Evolutionary conservation across 1,140 invertebrate species (phyloP).

Genomic region (Pseudoatta argentina): DNA sequence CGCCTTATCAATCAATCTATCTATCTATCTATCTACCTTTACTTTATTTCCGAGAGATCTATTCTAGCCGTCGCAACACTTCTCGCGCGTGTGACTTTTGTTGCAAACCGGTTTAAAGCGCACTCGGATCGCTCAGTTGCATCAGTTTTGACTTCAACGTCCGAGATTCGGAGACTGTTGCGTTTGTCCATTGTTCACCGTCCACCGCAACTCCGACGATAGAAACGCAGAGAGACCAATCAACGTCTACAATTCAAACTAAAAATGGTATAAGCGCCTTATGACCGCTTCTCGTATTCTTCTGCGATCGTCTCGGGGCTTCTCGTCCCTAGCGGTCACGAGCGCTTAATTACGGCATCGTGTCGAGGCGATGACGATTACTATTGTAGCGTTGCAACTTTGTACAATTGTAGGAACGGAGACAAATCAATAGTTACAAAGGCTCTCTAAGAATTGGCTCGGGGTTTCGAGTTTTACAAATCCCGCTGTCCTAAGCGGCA

Average conservation of each 20-base stretch:
- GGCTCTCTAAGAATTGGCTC: conserved; percentile 17
- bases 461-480: not conserved
- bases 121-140: not conserved
- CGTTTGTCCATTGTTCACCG: not conserved
- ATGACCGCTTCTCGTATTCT: conserved; percentile 28
- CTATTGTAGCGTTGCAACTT: conserved; percentile 45
- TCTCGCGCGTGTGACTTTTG: conserved; percentile 10
- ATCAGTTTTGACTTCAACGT: conserved; percentile 1
- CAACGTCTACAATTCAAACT: not conserved
- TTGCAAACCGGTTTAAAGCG: conserved; percentile 28
- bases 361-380: conserved; percentile 1
- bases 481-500: conserved; percentile 25
- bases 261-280: conserved; percentile 24
- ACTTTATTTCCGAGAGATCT: conserved; percentile 4
- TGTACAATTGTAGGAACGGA: conserved; percentile 33
- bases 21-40: not conserved
- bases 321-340: not conserved
- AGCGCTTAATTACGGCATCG: conserved; percentile 17
- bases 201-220: conserved; percentile 6
- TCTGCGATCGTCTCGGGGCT: not conserved
- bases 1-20: not conserved
- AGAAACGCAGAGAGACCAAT: conserved; percentile 1
- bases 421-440: conserved; percentile 45
- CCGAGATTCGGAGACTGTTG: not conserved
- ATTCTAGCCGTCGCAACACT: not conserved